phyloP scores from a whole-genome alignment of 2,888 invertebrate genomes.

The Zygogramma bicolorata region DNA sequence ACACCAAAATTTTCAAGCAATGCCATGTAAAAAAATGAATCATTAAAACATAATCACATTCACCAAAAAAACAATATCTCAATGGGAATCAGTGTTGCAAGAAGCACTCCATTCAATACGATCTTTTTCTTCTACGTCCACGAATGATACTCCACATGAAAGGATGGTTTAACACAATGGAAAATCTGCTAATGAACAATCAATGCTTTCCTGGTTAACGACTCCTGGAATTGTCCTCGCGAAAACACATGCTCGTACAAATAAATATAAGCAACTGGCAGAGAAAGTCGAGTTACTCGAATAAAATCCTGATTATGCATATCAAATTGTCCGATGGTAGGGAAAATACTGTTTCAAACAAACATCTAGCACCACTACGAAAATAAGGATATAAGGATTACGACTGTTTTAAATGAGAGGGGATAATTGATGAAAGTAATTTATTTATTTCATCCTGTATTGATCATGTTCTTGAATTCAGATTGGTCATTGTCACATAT shows the following conservation, averaged over 20 bases:
- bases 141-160: conserved; percentile 40
- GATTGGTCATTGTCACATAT: too few relatives aligned
- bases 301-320: conserved; percentile 39
- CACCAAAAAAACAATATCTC: too few relatives aligned
- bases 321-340: conserved; percentile 36
- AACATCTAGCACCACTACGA: conserved; percentile 35
- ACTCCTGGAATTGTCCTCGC: conserved; percentile 36
- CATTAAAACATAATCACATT: too few relatives aligned
- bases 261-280: conserved; percentile 42
- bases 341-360: conserved; percentile 38
- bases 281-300: conserved; percentile 45
- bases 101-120: conserved; percentile 41
- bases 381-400: too few relatives aligned
- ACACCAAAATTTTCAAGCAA: too few relatives aligned
- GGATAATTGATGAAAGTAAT: too few relatives aligned
- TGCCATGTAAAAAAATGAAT: too few relatives aligned
- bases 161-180: conserved; percentile 29
- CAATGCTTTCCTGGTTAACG: conserved; percentile 37
- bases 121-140: conserved; percentile 41
- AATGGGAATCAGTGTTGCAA: conserved; percentile 41
- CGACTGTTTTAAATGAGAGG: too few relatives aligned
- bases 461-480: too few relatives aligned
- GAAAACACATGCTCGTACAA: conserved; percentile 25
- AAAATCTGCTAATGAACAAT: conserved; percentile 35
- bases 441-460: too few relatives aligned